Conservation (phyloP, 2,888 invertebrate genomes). For the Rhabditoides inermis region DNA sequence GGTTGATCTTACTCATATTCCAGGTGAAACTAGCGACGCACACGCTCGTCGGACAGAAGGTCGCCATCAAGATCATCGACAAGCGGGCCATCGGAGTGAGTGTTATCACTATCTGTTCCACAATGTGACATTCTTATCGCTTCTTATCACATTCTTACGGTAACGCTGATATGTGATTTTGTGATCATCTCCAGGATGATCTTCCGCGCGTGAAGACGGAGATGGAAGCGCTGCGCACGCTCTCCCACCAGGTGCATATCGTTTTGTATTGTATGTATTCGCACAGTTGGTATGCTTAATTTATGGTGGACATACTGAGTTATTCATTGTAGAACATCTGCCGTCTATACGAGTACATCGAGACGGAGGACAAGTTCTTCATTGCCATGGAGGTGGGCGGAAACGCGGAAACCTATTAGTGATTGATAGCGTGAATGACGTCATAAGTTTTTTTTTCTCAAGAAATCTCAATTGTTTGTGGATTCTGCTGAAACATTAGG, state of each 20-base stretch:
- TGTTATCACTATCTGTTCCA: constrained; percentile 8
- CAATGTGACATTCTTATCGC: not conserved
- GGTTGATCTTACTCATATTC: not conserved
- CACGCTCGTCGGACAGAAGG: constrained; percentile 70
- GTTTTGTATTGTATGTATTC: constrained; percentile 59
- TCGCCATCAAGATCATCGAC: constrained; percentile 75
- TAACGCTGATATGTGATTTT: not conserved
- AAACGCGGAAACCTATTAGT: not conserved
- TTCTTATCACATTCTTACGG: constrained; percentile 3
- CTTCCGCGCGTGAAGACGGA: constrained; percentile 67
- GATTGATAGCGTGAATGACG: too few relatives aligned
- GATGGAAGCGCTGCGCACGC: constrained; percentile 61
- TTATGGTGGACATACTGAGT: too few relatives aligned
- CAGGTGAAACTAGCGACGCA: constrained; percentile 71
- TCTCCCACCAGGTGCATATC: constrained; percentile 58
- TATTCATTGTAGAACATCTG: too few relatives aligned
- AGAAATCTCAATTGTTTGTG: too few relatives aligned
- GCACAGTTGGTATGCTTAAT: too few relatives aligned
- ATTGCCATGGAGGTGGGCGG: constrained; percentile 66
- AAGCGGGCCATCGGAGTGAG: constrained; percentile 66
- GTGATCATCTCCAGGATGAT: constrained; percentile 60
- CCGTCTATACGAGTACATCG: constrained; percentile 70
- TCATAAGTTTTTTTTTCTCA: constrained; percentile 11
- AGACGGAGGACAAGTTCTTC: constrained; percentile 68
- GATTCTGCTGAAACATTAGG: too few relatives aligned